phyloP scores from a whole-genome alignment of 2,113 vertebrate genomes.

The Hippolais icterina region DNA sequence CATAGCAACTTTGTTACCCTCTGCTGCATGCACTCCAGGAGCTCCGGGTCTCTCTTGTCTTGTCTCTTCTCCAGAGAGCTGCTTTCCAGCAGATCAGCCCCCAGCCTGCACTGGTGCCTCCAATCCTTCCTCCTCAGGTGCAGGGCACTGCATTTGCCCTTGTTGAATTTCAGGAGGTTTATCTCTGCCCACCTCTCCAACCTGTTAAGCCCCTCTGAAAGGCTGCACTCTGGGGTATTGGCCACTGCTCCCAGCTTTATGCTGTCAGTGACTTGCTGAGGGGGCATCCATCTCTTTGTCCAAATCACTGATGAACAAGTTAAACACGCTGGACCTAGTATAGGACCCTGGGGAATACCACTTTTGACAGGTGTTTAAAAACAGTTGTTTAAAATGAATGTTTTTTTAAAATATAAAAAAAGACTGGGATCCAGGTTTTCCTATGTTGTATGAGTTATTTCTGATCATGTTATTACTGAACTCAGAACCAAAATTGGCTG shows the following conservation, averaged over 20 bases:
- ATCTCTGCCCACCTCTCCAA: no score
- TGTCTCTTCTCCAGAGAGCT: not conserved
- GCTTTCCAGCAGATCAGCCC: not conserved
- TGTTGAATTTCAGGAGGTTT: not conserved
- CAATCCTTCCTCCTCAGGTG: rapidly evolving
- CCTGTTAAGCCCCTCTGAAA: not conserved
- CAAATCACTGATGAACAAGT: not conserved
- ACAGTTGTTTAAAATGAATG: not conserved
- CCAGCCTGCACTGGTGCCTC: not conserved
- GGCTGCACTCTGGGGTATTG: no score
- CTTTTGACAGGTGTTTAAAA: not conserved
- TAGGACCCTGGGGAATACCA: not conserved
- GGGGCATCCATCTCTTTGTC: no score
- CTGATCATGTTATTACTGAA: not conserved
- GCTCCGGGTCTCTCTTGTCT: no score
- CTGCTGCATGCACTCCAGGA: rapidly evolving
- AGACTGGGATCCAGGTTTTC: not conserved
- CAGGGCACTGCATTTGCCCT: not conserved
- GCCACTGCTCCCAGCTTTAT: not conserved
- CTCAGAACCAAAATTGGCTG: not conserved
- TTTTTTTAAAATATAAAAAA: not conserved
- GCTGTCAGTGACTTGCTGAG: not conserved
- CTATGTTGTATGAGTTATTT: not conserved
- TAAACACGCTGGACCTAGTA: not conserved
- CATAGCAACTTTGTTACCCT: not conserved